Evolutionary conservation across 1,140 invertebrate species (phyloP).

Genomic region (Hyles euphorbiae): DNA sequence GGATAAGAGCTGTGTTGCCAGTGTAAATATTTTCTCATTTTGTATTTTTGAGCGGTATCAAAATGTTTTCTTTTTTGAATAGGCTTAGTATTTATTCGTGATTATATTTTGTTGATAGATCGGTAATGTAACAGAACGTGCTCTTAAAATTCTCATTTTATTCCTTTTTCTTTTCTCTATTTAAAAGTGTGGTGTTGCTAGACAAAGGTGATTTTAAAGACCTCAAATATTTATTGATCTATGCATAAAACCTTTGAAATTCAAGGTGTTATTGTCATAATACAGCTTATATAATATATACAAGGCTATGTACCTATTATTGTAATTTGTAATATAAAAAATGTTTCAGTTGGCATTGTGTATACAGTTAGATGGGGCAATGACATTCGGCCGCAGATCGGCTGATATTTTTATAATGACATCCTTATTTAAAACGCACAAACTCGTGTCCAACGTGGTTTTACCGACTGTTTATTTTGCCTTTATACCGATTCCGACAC

Average conservation of each 20-base stretch:
- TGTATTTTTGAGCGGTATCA: constrained; percentile 5
- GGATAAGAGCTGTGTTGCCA: constrained; percentile 38
- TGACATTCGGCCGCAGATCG: too few species aligned
- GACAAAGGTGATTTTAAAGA: too few species aligned
- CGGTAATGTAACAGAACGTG: not conserved
- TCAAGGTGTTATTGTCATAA: too few species aligned
- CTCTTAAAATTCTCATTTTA: too few species aligned
- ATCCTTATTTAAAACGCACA: constrained; percentile 49
- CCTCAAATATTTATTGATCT: too few species aligned
- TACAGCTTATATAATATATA: not conserved
- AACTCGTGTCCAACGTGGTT: constrained; percentile 43
- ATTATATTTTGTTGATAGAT: not conserved
- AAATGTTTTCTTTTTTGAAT: not conserved
- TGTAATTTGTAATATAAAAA: not conserved
- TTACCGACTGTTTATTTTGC: constrained; percentile 69
- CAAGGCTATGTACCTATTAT: not conserved
- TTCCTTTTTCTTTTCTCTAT: too few species aligned
- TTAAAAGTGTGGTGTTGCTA: too few species aligned
- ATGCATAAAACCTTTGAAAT: too few species aligned
- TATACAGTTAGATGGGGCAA: too few species aligned
- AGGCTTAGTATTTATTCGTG: too few species aligned
- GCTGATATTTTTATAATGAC: constrained; percentile 13
- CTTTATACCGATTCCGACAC: constrained; percentile 71
- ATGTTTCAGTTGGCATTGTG: too few species aligned
- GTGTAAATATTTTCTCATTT: constrained; percentile 52